A percentile compares a stretch with the other conserved stretches of the same genome.
Conservation (phyloP, 2,113 vertebrate genomes). For the Gyps fulvus region DNA sequence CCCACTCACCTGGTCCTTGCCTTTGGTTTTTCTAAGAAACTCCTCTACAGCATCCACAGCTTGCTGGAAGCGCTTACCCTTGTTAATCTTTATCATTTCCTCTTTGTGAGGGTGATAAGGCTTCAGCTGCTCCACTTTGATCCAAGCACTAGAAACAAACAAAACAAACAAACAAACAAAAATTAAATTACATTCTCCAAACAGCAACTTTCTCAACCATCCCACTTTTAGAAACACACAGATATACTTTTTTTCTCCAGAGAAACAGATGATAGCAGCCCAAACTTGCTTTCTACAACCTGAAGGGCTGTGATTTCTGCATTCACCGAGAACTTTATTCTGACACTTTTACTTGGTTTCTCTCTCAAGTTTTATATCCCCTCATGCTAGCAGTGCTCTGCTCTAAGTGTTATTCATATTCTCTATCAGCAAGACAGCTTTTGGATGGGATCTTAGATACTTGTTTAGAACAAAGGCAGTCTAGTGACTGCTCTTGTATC, state of each 20-base stretch:
- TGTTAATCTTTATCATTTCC: slow-evolving; percentile 99
- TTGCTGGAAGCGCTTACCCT: slow-evolving; percentile 98
- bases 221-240: background rate
- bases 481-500: background rate
- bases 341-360: background rate
- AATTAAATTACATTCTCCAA: background rate
- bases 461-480: background rate
- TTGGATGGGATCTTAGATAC: background rate
- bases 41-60: slow-evolving; percentile 97
- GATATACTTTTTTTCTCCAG: background rate
- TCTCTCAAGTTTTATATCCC: background rate
- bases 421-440: background rate
- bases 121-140: slow-evolving; percentile 98
- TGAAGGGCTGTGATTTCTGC: background rate
- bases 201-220: background rate
- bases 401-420: background rate
- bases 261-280: background rate
- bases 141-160: slow-evolving; percentile 87
- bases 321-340: background rate
- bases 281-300: background rate
- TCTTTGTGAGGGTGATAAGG: slow-evolving; percentile 97
- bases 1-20: slow-evolving; percentile 88
- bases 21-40: slow-evolving; percentile 93
- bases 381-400: background rate
- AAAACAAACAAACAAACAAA: background rate